Base-by-base conservation (phyloP, 2,797 vertebrate species). In the Pithecia hirsuta region DNA sequence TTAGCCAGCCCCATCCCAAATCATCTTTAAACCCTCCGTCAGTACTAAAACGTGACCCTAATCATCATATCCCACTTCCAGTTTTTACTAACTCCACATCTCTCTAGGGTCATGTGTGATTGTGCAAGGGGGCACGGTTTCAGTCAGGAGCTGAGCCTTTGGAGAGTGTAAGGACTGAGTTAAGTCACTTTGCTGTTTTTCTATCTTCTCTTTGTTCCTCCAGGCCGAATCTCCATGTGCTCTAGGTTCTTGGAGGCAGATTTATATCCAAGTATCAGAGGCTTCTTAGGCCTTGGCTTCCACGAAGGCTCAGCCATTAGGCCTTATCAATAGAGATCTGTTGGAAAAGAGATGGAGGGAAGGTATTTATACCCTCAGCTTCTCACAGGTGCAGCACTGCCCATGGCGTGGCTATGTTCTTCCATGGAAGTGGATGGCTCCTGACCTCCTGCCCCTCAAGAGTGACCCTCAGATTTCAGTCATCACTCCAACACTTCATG, bases 361-460 rank as follows among this genome's bases (percentile, higher is more conserved):
- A 36, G 33, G 57, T 2, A 3, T 30, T 78, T 30, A 8, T 17
- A 2, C 14, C 75, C 39, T 52, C 4, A 17, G 48, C 9, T 75
- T 52, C 50, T 86, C 30, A 26, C 4, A 11, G 20, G 4, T 12
- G 10, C 12, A 36, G 61, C 8, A 6, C 30, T 30, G 24, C 55
- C 33, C 4, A 0, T 1, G 13, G 19, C 19, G 33, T 50, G 64
- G 44, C 22, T 30, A 0, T 12, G 6, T 1, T 44, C 48, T 59
- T 64, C 33, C n/a, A 0, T 86, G 33, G 67, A 61, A 72, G 44
- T 50, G 28, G 20, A 26, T 4, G 55, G 7, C 9, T 89, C 33
- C 44, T 6, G 44, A 3, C 20, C 41, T 13, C 7, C 4, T 1
- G 26, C 28, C 14, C 26, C 12, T 41, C 50, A 17, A 4, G 5